These are phyloP conservation scores for Omphaloscelis lunosa DNA, from an alignment of 2,888 invertebrate species.

Conservation along the genomic window DNA sequence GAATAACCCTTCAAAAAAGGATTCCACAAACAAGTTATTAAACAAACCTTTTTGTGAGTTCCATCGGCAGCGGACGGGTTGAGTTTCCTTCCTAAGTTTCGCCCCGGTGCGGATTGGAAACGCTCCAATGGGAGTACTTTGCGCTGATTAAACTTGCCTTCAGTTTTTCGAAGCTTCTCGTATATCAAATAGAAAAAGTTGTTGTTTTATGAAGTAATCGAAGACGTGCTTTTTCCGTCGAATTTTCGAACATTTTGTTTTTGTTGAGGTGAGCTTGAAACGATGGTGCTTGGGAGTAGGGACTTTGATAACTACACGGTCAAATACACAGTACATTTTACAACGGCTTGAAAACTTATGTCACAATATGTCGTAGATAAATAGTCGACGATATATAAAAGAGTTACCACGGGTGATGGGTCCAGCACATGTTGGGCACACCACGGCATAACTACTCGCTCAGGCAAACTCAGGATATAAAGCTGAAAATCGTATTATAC, in stretches of 20 bases:
- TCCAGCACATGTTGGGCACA: no score
- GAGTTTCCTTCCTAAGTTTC: slow-evolving; percentile 49
- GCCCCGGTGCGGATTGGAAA: slow-evolving; percentile 49
- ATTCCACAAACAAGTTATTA: slow-evolving; percentile 60
- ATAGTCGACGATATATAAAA: neutral
- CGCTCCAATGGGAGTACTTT: slow-evolving; percentile 59
- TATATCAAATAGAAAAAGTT: slow-evolving; percentile 60
- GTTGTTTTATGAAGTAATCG: slow-evolving; percentile 39
- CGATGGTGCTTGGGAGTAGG: slow-evolving; percentile 11
- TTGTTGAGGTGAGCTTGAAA: slow-evolving; percentile 18
- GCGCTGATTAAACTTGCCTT: slow-evolving; percentile 63
- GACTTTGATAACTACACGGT: neutral
- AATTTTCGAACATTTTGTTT: slow-evolving; percentile 29
- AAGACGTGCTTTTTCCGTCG: slow-evolving; percentile 6
- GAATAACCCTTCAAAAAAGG: slow-evolving; percentile 57
- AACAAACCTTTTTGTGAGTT: slow-evolving; percentile 63
- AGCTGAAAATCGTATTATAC: neutral
- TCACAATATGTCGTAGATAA: neutral
- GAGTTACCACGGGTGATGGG: neutral
- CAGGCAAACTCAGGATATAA: neutral
- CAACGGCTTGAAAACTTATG: neutral
- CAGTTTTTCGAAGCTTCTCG: slow-evolving; percentile 51
- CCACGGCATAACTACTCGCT: neutral
- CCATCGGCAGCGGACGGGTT: slow-evolving; percentile 55
- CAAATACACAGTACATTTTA: neutral